phyloP scores from a whole-genome alignment of 2,113 vertebrate genomes.

The Neolamprologus fasciatus region DNA sequence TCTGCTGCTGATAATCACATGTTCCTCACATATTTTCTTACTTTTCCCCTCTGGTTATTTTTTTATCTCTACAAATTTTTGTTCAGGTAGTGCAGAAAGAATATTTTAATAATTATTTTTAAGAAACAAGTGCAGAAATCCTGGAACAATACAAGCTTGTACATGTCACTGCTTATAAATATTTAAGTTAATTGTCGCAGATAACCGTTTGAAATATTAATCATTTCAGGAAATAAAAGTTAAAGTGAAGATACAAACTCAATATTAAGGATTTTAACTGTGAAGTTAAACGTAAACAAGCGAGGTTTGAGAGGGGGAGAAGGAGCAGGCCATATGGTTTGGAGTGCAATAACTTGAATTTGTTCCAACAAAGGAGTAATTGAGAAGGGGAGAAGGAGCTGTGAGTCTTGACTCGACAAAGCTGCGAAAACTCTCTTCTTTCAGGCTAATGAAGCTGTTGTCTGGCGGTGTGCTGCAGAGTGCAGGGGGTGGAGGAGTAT shows the following conservation, averaged over 20 bases:
- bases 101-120: not conserved
- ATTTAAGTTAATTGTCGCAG: not conserved
- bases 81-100: not conserved
- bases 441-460: slow-evolving; percentile 79
- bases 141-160: not conserved
- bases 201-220: not conserved
- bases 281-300: not conserved
- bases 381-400: slow-evolving; percentile 59
- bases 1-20: not conserved
- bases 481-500: not conserved
- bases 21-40: not conserved
- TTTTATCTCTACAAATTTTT: not conserved
- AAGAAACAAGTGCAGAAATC: not conserved
- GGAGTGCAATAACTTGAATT: slow-evolving; percentile 71
- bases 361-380: slow-evolving; percentile 66
- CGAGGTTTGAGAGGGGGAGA: not conserved
- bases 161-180: not conserved
- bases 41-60: not conserved
- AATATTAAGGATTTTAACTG: not conserved
- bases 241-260: not conserved
- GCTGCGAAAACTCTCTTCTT: slow-evolving; percentile 70
- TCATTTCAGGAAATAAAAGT: not conserved
- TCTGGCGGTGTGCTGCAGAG: slow-evolving; percentile 26
- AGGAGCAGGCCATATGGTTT: slow-evolving; percentile 55
- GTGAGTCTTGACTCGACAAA: slow-evolving; percentile 72